Base-by-base conservation (phyloP, 2,113 vertebrate genomes). In the Crotalus tigris region DNA sequence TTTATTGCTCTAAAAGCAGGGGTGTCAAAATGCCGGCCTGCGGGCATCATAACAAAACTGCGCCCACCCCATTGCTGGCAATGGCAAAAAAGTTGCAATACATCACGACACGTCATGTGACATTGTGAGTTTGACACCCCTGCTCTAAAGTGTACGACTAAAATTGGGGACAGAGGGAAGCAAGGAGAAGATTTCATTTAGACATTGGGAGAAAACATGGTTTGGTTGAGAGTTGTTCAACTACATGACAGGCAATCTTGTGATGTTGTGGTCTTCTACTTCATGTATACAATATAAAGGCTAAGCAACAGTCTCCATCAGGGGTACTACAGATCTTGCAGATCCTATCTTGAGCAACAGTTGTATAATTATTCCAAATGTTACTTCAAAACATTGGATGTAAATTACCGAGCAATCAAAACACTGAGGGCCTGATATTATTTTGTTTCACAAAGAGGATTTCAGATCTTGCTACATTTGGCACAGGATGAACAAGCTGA, bases 151-250 rank as follows among this genome's bases (percentile, higher is more conserved):
- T 44, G 75, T 19, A 81, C 9, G 6, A 81, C 75, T 44, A 81
- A 81, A 44, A 4, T 39, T 0, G 17, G n/a, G 19, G 7, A 6
- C 7, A 21, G 69, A 39, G 6, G 17, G 17, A 21, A 19, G 1
- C 69, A 81, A 81, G 69, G 7, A 39, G 6, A 33, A 81, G 75
- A 3, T 81, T 81, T 81, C 39, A 44, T 44, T 81, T 44, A 81
- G 75, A 81, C 33, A 10, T 23, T 81, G 75, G 75, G 17, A 44
- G 75, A 44, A 81, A 81, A 81, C 15, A 81, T 39, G 33, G n/a
- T 81, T 81, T 39, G n/a, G 6, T 33, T 19, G 15, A 81, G n/a
- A 39, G 6, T 6, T 81, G 69, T 81, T 81, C 15, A 81, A 8
- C 17, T 81, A 39, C 17, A 39, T 81, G 39, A 39, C 33, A 39